Evolutionary conservation across 2,113 vertebrate species (phyloP).

Genomic region (Callipepla squamata): DNA sequence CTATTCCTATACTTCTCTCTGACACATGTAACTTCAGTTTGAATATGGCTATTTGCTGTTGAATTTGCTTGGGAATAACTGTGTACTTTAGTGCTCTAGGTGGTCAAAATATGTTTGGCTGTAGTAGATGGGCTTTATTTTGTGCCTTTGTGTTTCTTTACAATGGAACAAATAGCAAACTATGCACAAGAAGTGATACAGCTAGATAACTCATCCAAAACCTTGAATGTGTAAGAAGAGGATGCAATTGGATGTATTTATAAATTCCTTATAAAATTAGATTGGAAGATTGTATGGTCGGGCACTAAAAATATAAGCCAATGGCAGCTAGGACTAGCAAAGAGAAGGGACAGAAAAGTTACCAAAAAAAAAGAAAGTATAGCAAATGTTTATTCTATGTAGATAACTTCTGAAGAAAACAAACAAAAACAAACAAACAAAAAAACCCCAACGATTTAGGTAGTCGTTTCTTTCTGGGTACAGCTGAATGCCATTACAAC

Average conservation of each 20-base stretch:
- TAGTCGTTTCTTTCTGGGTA: background rate
- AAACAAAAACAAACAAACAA: background rate
- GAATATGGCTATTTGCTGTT: background rate
- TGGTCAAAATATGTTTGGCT: background rate
- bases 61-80: background rate
- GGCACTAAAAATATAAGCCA: background rate
- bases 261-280: background rate
- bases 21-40: background rate
- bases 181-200: background rate
- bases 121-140: background rate
- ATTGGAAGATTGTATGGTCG: background rate
- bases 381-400: background rate
- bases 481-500: background rate
- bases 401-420: background rate
- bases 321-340: background rate
- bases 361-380: background rate
- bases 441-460: background rate
- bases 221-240: background rate
- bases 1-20: background rate
- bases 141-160: background rate
- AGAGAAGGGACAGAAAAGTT: background rate
- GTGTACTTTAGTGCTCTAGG: background rate
- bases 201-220: background rate
- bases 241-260: background rate
- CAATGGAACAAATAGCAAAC: background rate